Base-by-base conservation (phyloP, 1,140 invertebrate genomes). In the Drosophila erecta region DNA sequence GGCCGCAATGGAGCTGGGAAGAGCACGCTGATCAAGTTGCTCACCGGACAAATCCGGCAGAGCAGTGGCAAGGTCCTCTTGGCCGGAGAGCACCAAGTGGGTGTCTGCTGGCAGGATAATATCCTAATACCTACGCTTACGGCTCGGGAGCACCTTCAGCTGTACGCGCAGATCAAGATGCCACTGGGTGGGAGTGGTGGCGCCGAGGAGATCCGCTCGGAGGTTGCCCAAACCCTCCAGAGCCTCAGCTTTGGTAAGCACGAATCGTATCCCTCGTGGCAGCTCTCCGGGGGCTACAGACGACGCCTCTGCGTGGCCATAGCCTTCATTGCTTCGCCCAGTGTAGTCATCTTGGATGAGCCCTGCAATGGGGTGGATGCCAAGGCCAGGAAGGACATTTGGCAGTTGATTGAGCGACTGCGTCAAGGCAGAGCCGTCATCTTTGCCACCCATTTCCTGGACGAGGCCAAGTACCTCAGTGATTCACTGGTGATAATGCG, bases 1-100 rank as follows among this genome's bases (percentile, higher is more conserved):
- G 97, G 97, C 4, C 96, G 96, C 57, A 97, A 97, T 89, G 96
- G 96, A 24, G 96, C 97, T 58, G 97, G 97, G 4, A 97, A 97
- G 92, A 97, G 96, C 43, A 97, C 96, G 49, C 94, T 95, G 83
- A 96, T 98, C 14, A 95, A 95, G 90, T 94, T 95, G 89, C 81
- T 95, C 30, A 95, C 94, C 0, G 95, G 95, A n/a, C 95, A 95
- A 93, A 85, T 94, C 43, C 91, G 92, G n/a, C 94, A 94, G 40
- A 94, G 92, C 2, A 93, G 87, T 22, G 95, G 95, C 0, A 92
- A 94, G 76, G 94, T 95, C 38, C 61, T 92, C 35, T 74, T 94
- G 15, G 92, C 93, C 10, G 76, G 80, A 0, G 72, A 87, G 40
- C 65, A 85, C 10, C 92, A 94, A 41, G 94, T 97, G 57, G 96